Base-by-base conservation (phyloP, 2,113 vertebrate genomes). In the Alces alces region DNA sequence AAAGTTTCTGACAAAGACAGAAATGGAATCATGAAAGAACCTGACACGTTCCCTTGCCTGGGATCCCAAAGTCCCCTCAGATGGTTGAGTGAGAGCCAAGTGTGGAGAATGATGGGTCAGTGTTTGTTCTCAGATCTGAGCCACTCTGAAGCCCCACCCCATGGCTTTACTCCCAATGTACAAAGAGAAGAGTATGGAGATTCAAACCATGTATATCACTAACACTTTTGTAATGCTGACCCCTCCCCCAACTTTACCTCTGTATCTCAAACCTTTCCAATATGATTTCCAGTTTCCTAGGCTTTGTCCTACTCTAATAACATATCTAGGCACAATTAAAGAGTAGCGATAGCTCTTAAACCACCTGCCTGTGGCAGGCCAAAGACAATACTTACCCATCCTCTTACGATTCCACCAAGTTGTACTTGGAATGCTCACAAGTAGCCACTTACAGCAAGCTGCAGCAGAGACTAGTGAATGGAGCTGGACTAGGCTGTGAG, bases 21-120 rank as follows among this genome's bases (percentile, higher is more conserved):
- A 91, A 94, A 93, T 78, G 78, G 94, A 97, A 86, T 80, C 19
- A 0, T 58, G 47, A 86, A 91, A 93, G 82, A 90, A 73, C 64
- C 61, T 54, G n/a, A 61, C 70, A 95, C 4, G 28, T 82, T 82
- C 50, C 28, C 17, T 94, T 93, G 89, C n/a, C 30, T 89, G 36
- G 36, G 27, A 79, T 88, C 33, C 60, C 16, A 39, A 85, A 80
- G 43, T 97, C n/a, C 14, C 47, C 54, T 50, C 57, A 78, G 43
- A 89, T 94, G 50, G 36, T 6, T 86, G 50, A 91, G 25, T 61
- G 13, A 36, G 58, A 43, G 27, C 36, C 66, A 61, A 52, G 84
- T 30, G 36, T 58, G 60, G 36, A 89, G 43, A 87, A 47, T 4
- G 27, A 60, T 14, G 36, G n/a, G 17, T 28, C 7, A 55, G 78